These are phyloP conservation scores for Ceratothoa steindachneri DNA, from an alignment of 2,888 invertebrate species.

Conservation along the genomic window DNA sequence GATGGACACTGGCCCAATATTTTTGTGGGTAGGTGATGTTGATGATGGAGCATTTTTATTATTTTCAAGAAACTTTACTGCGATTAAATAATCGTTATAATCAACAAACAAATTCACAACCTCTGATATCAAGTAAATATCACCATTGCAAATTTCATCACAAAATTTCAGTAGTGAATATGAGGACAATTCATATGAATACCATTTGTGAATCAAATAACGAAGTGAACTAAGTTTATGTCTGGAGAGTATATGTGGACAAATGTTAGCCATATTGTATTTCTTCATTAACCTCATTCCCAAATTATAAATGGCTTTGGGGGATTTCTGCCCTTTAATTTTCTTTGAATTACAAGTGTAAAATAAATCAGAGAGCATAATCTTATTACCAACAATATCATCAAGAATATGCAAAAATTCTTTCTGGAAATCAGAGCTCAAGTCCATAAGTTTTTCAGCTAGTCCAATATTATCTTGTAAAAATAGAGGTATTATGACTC, in stretches of 20 bases:
- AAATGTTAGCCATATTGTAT: slow-evolving; percentile 19
- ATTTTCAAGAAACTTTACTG: slow-evolving; percentile 17
- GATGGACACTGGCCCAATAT: too few relatives aligned
- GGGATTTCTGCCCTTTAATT: slow-evolving; percentile 15
- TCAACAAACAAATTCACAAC: slow-evolving; percentile 27
- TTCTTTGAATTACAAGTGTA: slow-evolving; percentile 18
- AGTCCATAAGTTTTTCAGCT: slow-evolving; percentile 28
- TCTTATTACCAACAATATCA: slow-evolving; percentile 22
- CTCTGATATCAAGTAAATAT: slow-evolving; percentile 8
- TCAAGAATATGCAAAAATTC: slow-evolving; percentile 28
- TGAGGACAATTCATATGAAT: slow-evolving; percentile 23
- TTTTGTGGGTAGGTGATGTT: too few relatives aligned
- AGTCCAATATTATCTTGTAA: slow-evolving; percentile 20
- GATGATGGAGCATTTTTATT: not conserved
- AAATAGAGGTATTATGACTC: slow-evolving; percentile 32
- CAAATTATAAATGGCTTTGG: slow-evolving; percentile 22
- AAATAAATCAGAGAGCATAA: not conserved
- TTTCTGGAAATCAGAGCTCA: slow-evolving; percentile 30
- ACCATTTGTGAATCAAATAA: slow-evolving; percentile 32
- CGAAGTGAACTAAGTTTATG: slow-evolving; percentile 22
- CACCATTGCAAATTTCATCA: slow-evolving; percentile 24
- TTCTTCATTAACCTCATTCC: slow-evolving; percentile 26
- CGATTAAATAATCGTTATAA: slow-evolving; percentile 21
- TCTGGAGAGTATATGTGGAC: slow-evolving; percentile 24
- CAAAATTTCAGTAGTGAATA: slow-evolving; percentile 20